phyloP scores from a whole-genome alignment of 2,797 vertebrate genomes.

The Lerista edwardsae region DNA sequence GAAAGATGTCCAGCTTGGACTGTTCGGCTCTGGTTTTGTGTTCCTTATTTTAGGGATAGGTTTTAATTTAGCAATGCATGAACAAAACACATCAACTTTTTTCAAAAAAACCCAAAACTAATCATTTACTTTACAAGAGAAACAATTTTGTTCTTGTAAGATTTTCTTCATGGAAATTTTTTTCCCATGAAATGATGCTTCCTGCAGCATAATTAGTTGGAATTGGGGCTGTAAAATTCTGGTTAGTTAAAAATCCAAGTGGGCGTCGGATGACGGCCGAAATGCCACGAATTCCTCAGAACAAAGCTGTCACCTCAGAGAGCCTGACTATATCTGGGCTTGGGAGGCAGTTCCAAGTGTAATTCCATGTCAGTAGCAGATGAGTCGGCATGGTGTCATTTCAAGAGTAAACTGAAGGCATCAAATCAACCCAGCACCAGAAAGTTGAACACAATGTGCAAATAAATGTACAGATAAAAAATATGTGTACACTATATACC shows the following conservation, averaged over 20 bases:
- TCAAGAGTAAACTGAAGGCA: not conserved
- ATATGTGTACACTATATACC: too few species aligned
- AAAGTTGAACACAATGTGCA: not conserved
- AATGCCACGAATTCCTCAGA: not conserved
- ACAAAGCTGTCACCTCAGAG: conserved; percentile 2
- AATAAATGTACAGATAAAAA: too few species aligned
- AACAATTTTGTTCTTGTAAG: not conserved
- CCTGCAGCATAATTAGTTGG: conserved; percentile 5
- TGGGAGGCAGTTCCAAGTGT: conserved; percentile 1
- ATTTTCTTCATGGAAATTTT: not conserved
- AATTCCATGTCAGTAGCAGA: conserved; percentile 1
- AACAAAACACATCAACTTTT: not conserved
- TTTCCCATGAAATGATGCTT: not conserved
- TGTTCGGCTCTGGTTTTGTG: not conserved
- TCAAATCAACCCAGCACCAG: not conserved
- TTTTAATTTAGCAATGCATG: not conserved
- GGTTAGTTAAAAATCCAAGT: not conserved
- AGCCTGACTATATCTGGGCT: not conserved
- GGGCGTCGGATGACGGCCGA: not conserved
- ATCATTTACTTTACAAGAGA: not conserved
- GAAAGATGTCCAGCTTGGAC: not conserved
- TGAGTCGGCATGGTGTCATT: not conserved
- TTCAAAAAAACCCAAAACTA: too few species aligned
- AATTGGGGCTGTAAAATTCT: not conserved
- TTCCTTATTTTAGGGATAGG: not conserved